phyloP scores from a whole-genome alignment of 2,113 vertebrate species.

The Osmerus mordax region DNA sequence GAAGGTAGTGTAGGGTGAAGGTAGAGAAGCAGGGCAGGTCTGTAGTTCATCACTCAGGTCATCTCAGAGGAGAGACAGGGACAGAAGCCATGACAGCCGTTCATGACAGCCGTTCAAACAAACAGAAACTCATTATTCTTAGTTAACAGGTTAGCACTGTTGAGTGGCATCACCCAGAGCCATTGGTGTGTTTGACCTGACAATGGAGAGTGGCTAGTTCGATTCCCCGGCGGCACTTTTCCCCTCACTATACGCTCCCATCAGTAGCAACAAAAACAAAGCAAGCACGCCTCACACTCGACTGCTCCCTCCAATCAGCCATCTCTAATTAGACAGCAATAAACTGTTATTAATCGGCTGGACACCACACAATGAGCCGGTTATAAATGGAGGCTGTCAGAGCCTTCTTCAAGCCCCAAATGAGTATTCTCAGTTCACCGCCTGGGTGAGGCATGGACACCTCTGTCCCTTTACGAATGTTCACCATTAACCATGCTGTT shows the following conservation, averaged over 20 bases:
- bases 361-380: slow-evolving; percentile 93
- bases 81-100: too few relatives aligned
- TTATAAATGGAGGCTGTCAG: slow-evolving; percentile 99
- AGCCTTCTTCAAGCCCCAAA: slow-evolving; percentile 96
- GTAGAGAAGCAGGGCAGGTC: too few relatives aligned
- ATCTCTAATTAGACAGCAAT: slow-evolving; percentile 99
- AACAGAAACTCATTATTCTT: slow-evolving; percentile 32
- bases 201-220: too few relatives aligned
- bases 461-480: slow-evolving; percentile 94
- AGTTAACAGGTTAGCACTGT: slow-evolving; percentile 41
- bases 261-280: not conserved
- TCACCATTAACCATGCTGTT: slow-evolving; percentile 95
- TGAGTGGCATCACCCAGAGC: slow-evolving; percentile 39
- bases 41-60: too few relatives aligned
- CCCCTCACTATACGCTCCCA: not conserved
- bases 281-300: slow-evolving; percentile 26
- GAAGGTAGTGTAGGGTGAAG: too few relatives aligned
- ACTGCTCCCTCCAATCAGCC: slow-evolving; percentile 74
- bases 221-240: too few relatives aligned
- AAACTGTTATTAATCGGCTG: slow-evolving; percentile 99
- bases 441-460: slow-evolving; percentile 88
- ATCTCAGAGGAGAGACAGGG: too few relatives aligned
- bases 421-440: slow-evolving; percentile 99
- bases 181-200: too few relatives aligned
- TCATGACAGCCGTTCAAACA: not conserved